phyloP scores from a whole-genome alignment of 2,888 invertebrate genomes.

The Philereme transversata region DNA sequence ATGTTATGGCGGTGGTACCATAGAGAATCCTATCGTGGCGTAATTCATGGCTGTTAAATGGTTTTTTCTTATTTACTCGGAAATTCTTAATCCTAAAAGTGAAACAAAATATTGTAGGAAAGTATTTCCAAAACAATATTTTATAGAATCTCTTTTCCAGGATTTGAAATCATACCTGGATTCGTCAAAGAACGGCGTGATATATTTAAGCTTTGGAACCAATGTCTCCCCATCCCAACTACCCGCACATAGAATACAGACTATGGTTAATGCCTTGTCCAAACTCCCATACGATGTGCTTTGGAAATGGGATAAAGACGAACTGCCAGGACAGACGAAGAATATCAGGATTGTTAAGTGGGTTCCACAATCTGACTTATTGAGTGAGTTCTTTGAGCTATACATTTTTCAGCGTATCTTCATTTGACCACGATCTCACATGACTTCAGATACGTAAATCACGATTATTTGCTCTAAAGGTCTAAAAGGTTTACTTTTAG shows the following conservation, averaged over 20 bases:
- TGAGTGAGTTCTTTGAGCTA: conserved; percentile 48
- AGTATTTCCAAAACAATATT: too few relatives aligned
- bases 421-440: not conserved
- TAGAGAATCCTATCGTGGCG: too few relatives aligned
- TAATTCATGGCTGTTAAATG: too few relatives aligned
- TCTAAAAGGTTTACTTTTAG: too few relatives aligned
- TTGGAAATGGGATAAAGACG: conserved; percentile 71
- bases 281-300: conserved; percentile 67
- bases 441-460: too few relatives aligned
- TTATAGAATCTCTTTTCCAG: conserved; percentile 40
- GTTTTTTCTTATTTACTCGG: too few relatives aligned
- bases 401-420: too few relatives aligned
- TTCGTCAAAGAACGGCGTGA: conserved; percentile 64
- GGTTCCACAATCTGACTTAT: conserved; percentile 71
- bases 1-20: too few relatives aligned
- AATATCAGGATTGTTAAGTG: conserved; percentile 71
- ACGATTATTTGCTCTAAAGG: too few relatives aligned
- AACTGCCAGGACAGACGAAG: conserved; percentile 52
- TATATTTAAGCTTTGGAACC: conserved; percentile 74
- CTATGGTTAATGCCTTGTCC: conserved; percentile 58
- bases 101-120: too few relatives aligned
- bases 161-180: conserved; percentile 62
- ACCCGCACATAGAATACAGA: conserved; percentile 51
- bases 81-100: too few relatives aligned
- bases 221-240: conserved; percentile 57